A percentile compares a stretch with the other conserved stretches of the same genome.
phyloP scores from a whole-genome alignment of 2,888 invertebrate genomes.

The Melinaea menophilus region DNA sequence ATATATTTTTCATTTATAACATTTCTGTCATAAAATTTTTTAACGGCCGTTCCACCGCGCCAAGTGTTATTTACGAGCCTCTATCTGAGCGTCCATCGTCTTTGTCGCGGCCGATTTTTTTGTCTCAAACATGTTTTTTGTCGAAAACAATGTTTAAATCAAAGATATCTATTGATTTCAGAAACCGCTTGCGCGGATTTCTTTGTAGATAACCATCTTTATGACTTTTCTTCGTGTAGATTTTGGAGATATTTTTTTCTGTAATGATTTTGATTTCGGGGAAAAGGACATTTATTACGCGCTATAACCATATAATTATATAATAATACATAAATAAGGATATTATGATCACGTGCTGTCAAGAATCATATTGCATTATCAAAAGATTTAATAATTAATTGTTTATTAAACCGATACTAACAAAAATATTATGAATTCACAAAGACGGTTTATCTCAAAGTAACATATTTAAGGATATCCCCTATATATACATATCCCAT shows the following conservation, averaged over 20 bases:
- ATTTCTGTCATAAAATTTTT: conserved; percentile 13
- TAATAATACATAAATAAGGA: too few species aligned
- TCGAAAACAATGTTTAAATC: conserved; percentile 59
- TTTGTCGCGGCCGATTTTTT: conserved; percentile 65
- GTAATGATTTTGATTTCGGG: conserved; percentile 8
- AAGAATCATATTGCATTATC: too few species aligned
- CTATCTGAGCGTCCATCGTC: conserved; percentile 56
- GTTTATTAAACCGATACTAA: too few species aligned
- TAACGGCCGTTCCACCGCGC: conserved; percentile 32
- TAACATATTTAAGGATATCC: too few species aligned
- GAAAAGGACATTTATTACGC: too few species aligned
- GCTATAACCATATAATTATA: too few species aligned
- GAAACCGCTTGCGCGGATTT: conserved; percentile 58
- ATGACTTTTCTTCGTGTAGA: conserved; percentile 51
- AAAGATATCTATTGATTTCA: conserved; percentile 49
- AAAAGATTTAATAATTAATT: too few species aligned
- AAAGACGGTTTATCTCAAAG: too few species aligned
- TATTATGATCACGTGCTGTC: too few species aligned
- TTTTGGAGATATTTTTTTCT: conserved; percentile 28
- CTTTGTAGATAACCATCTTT: conserved; percentile 69
- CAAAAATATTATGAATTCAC: too few species aligned
- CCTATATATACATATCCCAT: background rate
- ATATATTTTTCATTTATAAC: conserved; percentile 3
- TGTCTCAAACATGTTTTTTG: conserved; percentile 35
- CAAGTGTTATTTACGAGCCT: conserved; percentile 70